These are phyloP conservation scores for Margaritifera margaritifera DNA, from an alignment of 2,888 invertebrate species.

Conservation along the genomic window DNA sequence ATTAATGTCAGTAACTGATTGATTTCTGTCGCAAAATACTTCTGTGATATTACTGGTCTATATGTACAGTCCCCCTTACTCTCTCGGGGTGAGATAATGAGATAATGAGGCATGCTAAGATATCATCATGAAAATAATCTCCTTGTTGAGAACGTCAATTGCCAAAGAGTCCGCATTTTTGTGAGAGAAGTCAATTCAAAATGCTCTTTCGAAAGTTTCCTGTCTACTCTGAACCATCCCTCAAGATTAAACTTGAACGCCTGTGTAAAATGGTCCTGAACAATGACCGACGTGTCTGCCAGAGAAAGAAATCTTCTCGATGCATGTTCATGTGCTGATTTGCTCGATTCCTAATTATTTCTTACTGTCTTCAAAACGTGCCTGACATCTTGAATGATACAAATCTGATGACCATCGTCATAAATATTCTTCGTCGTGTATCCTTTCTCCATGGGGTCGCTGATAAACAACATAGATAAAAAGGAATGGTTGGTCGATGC, in stretches of 20 bases:
- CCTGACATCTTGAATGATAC: background rate
- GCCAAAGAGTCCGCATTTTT: conserved; percentile 14
- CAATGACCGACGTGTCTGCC: background rate
- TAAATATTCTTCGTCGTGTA: too few species aligned
- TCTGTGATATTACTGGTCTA: conserved; percentile 7
- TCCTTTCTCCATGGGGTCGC: too few species aligned
- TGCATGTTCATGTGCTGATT: background rate
- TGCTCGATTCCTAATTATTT: conserved; percentile 11
- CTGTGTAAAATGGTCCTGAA: conserved; percentile 9
- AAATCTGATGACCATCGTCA: too few species aligned
- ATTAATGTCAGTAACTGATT: conserved; percentile 1
- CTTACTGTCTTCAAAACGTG: background rate
- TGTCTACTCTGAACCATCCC: conserved; percentile 8
- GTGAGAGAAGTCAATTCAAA: conserved; percentile 4
- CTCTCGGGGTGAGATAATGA: conserved; percentile 8
- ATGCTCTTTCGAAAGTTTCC: conserved; percentile 12
- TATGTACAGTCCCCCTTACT: conserved; percentile 3
- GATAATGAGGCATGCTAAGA: conserved; percentile 8
- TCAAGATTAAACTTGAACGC: conserved; percentile 9
- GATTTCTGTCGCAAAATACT: conserved; percentile 12
- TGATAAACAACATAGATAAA: too few species aligned
- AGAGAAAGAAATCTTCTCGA: conserved; percentile 6
- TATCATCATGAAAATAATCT: conserved; percentile 15
- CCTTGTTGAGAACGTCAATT: conserved; percentile 9
- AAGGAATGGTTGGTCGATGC: background rate